Conservation (phyloP, 2,797 vertebrate genomes). For the Mormyrops attenuatus region DNA sequence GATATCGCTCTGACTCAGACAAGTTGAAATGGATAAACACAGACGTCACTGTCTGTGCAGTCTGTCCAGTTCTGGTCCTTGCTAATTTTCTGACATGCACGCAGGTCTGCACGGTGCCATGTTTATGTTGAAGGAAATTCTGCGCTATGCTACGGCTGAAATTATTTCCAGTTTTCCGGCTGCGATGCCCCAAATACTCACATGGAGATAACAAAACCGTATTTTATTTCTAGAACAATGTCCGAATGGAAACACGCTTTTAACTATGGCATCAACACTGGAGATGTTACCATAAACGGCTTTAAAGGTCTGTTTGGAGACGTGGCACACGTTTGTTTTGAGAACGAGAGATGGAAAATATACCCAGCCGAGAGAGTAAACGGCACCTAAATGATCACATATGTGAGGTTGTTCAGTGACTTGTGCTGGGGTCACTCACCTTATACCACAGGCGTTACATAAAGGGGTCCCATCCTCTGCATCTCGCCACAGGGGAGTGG, state of each 20-base stretch:
- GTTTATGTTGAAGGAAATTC: constrained; percentile 4
- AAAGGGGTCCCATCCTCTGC: constrained; percentile 83
- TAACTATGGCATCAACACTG: neutral
- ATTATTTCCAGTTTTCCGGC: neutral
- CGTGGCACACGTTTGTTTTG: neutral
- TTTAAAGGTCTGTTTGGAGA: constrained; percentile 6
- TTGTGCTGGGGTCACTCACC: constrained; percentile 52
- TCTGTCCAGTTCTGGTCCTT: neutral
- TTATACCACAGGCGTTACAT: constrained; percentile 92
- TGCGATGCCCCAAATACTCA: neutral
- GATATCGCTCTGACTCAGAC: neutral
- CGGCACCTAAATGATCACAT: neutral
- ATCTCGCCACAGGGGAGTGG: constrained; percentile 84
- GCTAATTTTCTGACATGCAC: neutral
- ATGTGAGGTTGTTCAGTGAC: neutral
- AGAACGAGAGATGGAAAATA: neutral
- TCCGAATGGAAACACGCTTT: neutral
- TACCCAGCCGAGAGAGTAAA: neutral
- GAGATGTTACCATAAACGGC: neutral
- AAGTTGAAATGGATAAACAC: neutral
- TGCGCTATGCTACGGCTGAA: neutral
- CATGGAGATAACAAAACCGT: neutral
- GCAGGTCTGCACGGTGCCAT: neutral
- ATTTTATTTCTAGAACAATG: constrained; percentile 1
- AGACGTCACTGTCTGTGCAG: neutral